phyloP scores from a whole-genome alignment of 2,888 invertebrate genomes.

The Eupithecia inturbata region DNA sequence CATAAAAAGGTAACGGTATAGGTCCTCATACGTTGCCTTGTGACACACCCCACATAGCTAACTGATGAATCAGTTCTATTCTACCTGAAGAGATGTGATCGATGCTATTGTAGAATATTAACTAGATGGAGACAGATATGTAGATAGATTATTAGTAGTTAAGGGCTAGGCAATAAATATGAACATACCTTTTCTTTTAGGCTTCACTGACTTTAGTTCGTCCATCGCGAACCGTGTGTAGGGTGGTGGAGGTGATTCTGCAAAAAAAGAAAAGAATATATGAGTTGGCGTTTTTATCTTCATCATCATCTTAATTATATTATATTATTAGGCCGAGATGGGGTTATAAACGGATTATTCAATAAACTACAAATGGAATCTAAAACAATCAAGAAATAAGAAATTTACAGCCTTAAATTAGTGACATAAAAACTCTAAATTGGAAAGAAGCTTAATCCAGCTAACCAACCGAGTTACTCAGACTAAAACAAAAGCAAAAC shows the following conservation, averaged over 20 bases:
- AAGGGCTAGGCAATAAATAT: background rate
- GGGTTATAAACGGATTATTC: background rate
- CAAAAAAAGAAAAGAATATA: conserved; percentile 64
- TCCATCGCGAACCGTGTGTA: conserved; percentile 90
- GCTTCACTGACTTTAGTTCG: conserved; percentile 90
- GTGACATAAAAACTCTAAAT: conserved; percentile 46
- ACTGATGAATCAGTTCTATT: conserved; percentile 8
- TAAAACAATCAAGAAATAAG: background rate
- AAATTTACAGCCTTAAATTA: conserved; percentile 37
- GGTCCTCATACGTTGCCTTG: conserved; percentile 8
- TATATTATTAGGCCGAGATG: background rate
- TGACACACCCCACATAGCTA: conserved; percentile 15
- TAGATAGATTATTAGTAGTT: no score
- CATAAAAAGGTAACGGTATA: conserved; percentile 14
- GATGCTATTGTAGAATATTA: background rate
- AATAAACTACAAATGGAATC: background rate
- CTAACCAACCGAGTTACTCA: conserved; percentile 57
- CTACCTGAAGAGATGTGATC: conserved; percentile 2
- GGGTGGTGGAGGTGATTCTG: conserved; percentile 94
- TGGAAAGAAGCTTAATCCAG: conserved; percentile 37
- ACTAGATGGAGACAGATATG: no score
- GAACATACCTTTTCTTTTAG: conserved; percentile 87
- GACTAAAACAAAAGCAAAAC: conserved; percentile 47
- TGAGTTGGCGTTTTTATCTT: background rate
- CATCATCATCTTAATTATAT: background rate